Conservation (phyloP, 2,888 invertebrate genomes). For the Catonia carolina region DNA sequence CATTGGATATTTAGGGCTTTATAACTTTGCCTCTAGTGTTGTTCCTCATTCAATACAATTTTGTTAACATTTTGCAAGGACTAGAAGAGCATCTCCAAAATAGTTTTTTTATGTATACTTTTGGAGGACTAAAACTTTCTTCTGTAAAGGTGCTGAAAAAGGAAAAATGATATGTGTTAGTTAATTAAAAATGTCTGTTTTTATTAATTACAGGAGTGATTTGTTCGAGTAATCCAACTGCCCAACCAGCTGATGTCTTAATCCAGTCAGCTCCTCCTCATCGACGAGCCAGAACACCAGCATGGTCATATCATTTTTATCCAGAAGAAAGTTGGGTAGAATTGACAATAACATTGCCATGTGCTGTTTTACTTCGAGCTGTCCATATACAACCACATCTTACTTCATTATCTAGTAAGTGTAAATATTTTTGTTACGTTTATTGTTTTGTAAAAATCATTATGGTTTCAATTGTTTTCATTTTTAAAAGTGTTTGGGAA, state of each 20-base stretch:
- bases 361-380: constrained; percentile 80
- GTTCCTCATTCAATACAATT: too few relatives aligned
- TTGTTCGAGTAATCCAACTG: constrained; percentile 73
- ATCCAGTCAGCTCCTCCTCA: constrained; percentile 77
- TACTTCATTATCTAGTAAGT: constrained; percentile 68
- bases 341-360: constrained; percentile 77
- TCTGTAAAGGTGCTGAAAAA: too few relatives aligned
- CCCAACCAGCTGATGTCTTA: constrained; percentile 82
- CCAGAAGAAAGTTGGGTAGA: constrained; percentile 85
- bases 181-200: too few relatives aligned
- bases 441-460: neutral
- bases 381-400: constrained; percentile 81
- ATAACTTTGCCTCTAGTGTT: too few relatives aligned
- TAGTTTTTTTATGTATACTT: too few relatives aligned
- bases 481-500: too few relatives aligned
- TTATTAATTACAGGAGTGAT: constrained; percentile 51
- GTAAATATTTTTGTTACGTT: neutral
- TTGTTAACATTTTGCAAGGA: too few relatives aligned
- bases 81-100: too few relatives aligned
- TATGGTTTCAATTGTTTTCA: neutral
- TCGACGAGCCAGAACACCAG: constrained; percentile 76
- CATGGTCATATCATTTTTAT: constrained; percentile 96
- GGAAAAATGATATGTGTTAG: too few relatives aligned
- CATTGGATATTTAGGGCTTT: too few relatives aligned
- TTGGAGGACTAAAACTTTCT: too few relatives aligned